Base-by-base conservation (phyloP, 2,113 vertebrate species). In the Sorex fumeus region DNA sequence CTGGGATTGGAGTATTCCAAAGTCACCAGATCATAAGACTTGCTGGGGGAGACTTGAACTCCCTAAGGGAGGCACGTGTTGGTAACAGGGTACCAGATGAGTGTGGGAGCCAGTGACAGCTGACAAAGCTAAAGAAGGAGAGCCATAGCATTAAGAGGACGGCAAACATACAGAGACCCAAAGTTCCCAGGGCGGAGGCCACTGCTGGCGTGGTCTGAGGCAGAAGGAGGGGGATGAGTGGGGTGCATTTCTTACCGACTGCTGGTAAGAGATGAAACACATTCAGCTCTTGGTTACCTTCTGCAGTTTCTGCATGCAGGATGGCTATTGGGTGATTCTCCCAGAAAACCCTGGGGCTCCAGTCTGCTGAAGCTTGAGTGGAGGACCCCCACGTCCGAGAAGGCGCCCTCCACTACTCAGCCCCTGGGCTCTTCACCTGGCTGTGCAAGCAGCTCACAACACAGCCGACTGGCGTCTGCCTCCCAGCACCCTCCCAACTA, bases 181-280 rank as follows among this genome's bases (percentile, higher is more conserved):
- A 74, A 28, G 8, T 62, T 91, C n/a, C 9, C 1, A 21, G 50
- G 36, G 5, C 6, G 27, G 50, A 5, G 40, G n/a, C 23, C 81
- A 30, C 62, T 84, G 79, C 60, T 23, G 18, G 67, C 10, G 8
- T 19, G n/a, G 40, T 21, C 28, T 57, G 36, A 21, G 66, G 13
- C 78, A 78, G 67, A 74, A 74, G 36, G 43, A 72, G 45, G 67
- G 28, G 45, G n/a, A 64, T 21, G 27, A 3, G 53, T 84, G 32
- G 34, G 32, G 3, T 71, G 15, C 32, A 57, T 77, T 19, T 27
- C 25, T 50, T 92, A 85, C 28, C 47, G 25, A 19, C 23, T 28
- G 32, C 84, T 60, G 16, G 19, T 25, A 67, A 79, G n/a, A 92
- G 32, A 50, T 86, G 25, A 88, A 67, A 27, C 34, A 62, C 81